These are phyloP conservation scores for Tipula lateralis DNA, from an alignment of 2,888 invertebrate genomes.

Conservation along the genomic window DNA sequence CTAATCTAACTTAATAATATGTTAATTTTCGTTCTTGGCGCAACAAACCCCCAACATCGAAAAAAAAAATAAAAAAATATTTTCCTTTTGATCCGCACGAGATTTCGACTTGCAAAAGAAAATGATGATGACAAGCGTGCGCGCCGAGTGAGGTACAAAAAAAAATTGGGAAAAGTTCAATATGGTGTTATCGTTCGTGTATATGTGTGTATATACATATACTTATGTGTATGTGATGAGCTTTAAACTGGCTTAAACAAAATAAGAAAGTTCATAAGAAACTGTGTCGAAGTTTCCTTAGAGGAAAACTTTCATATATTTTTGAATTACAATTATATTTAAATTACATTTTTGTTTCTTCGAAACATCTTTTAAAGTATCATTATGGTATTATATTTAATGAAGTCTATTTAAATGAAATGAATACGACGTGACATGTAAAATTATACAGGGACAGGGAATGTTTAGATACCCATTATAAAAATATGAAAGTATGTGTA, in stretches of 20 bases:
- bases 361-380: background rate
- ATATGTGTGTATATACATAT: background rate
- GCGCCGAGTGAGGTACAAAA: background rate
- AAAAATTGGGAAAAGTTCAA: background rate
- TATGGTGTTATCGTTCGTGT: background rate
- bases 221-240: background rate
- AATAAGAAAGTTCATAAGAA: background rate
- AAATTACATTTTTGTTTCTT: background rate
- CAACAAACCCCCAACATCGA: background rate
- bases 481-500: no score
- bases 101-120: background rate
- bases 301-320: background rate
- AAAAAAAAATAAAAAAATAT: background rate
- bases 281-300: background rate
- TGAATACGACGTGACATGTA: background rate
- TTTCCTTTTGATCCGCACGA: background rate
- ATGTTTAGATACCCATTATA: background rate
- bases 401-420: background rate
- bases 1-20: background rate
- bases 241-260: conserved; percentile 2
- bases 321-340: background rate
- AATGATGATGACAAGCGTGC: background rate
- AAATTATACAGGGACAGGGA: background rate
- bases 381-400: conserved; percentile 1
- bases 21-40: background rate